Base-by-base conservation (phyloP, 1,140 invertebrate genomes). In the Drosophila orosa region DNA sequence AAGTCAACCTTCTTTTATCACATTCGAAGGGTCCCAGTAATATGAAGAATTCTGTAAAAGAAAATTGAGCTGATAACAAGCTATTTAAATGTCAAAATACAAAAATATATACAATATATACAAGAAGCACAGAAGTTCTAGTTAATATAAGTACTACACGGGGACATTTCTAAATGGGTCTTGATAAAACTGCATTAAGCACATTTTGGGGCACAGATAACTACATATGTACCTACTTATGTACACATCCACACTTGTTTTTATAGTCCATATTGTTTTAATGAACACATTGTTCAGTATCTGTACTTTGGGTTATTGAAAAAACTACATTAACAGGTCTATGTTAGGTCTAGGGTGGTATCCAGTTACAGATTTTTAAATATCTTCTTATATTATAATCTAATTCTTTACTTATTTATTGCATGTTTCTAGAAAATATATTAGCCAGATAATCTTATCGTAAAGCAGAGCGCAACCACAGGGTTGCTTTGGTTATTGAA, bases 11-110 rank as follows among this genome's bases (percentile, higher is more conserved):
- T 19, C n/a, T 8, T 13, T 6, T 27, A 12, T n/a, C 22, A 40
- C 2, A 29, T 15, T 25, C 37, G 8, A 22, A 10, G 8, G 7
- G 37, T 17, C 8, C 3, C 15, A 44, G 25, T 19, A 17, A 12
- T 1, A 57, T 69, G 37, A 61, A 52, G 33, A 68, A 29, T 63
- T 44, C 33, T 60, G 24, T 68, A 73, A 67, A 82, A 74, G 56
- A 57, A 67, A 73, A 66, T 69, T 77, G 55, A 29, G 45, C 35
- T 62, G 67, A 80, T 84, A 75, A 83, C 71, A 75, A 77, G 31
- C 57, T 62, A 77, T 66, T 80, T 47, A 77, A 84, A 76, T 68
- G 59, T 78, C 44, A 72, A 83, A 66, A 72, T 52, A 58, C 33
- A 63, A 39, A 45, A 63, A 74, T 19, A 42, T 61, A 44, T 25